Evolutionary conservation across 2,888 invertebrate species (phyloP).

Genomic region (Drosophila niveifrons): DNA sequence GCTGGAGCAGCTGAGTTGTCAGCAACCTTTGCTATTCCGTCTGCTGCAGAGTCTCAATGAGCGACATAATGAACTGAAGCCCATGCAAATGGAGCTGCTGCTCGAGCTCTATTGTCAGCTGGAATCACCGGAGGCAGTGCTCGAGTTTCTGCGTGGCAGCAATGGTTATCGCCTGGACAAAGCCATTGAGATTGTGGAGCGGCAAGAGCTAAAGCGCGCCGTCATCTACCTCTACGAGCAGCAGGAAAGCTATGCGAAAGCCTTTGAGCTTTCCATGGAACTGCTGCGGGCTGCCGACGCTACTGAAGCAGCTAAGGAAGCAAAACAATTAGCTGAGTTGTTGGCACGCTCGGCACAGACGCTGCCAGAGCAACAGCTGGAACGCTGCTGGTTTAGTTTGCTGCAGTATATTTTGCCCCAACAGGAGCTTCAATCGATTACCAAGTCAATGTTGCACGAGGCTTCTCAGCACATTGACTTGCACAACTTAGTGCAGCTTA

Average conservation of each 20-base stretch:
- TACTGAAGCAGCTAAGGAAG: constrained; percentile 59
- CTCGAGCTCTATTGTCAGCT: constrained; percentile 88
- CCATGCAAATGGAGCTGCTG: constrained; percentile 87
- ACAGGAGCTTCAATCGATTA: constrained; percentile 84
- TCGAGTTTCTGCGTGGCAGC: constrained; percentile 86
- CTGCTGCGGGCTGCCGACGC: constrained; percentile 76
- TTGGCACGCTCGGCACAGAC: constrained; percentile 85
- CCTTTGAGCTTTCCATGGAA: constrained; percentile 88
- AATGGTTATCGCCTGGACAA: constrained; percentile 88
- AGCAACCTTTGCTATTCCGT: constrained; percentile 85
- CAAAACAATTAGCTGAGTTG: constrained; percentile 51
- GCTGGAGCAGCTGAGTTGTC: constrained; percentile 78
- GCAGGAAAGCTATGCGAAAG: constrained; percentile 90
- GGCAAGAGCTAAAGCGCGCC: constrained; percentile 88
- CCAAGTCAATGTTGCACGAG: constrained; percentile 86
- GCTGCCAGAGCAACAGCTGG: constrained; percentile 84
- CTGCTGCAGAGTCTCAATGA: constrained; percentile 88
- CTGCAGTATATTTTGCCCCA: constrained; percentile 85
- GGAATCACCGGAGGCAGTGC: constrained; percentile 86
- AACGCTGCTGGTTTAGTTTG: constrained; percentile 86
- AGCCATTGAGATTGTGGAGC: constrained; percentile 88
- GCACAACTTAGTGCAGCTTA: constrained; percentile 87
- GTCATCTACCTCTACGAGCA: constrained; percentile 91
- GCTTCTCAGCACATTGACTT: constrained; percentile 87
- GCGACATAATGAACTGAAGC: constrained; percentile 82